Evolutionary conservation across 1,140 invertebrate genomes (phyloP).

Genomic region (Heliconius hermathena): DNA sequence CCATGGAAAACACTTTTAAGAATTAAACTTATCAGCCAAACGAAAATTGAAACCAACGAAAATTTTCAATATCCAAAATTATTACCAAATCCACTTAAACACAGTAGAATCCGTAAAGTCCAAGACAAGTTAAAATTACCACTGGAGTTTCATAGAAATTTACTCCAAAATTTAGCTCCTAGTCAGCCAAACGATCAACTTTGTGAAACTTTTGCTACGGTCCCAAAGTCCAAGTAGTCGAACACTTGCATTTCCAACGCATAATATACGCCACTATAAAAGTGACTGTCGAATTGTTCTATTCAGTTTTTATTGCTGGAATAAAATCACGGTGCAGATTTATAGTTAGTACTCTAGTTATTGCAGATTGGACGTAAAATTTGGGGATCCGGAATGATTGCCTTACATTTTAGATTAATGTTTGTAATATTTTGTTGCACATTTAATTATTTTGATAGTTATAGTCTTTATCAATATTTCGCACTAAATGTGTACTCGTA

Average conservation of each 20-base stretch:
- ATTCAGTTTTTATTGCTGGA: neutral
- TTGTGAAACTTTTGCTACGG: neutral
- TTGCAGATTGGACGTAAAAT: slow-evolving; percentile 1
- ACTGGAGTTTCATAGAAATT: neutral
- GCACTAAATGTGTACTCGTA: neutral
- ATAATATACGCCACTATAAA: slow-evolving; percentile 8
- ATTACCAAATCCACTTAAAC: slow-evolving; percentile 13
- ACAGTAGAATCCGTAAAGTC: neutral
- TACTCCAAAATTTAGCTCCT: neutral
- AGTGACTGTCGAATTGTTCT: slow-evolving; percentile 7
- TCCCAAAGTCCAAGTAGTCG: slow-evolving; percentile 1
- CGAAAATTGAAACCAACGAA: too few relatives aligned
- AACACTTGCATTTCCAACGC: neutral
- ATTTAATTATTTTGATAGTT: neutral
- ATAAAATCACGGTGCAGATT: neutral
- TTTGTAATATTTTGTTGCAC: neutral
- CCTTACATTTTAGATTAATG: neutral
- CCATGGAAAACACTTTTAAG: too few relatives aligned
- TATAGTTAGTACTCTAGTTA: slow-evolving; percentile 6
- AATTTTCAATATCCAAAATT: neutral
- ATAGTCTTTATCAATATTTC: neutral
- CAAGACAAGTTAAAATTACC: slow-evolving; percentile 11
- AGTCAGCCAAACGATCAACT: slow-evolving; percentile 12
- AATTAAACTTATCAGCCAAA: too few relatives aligned
- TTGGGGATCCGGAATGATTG: neutral